Percentiles rank a stretch among this genome's conserved stretches.
phyloP scores from a whole-genome alignment of 2,888 invertebrate species.

The Protodeltote pygarga region DNA sequence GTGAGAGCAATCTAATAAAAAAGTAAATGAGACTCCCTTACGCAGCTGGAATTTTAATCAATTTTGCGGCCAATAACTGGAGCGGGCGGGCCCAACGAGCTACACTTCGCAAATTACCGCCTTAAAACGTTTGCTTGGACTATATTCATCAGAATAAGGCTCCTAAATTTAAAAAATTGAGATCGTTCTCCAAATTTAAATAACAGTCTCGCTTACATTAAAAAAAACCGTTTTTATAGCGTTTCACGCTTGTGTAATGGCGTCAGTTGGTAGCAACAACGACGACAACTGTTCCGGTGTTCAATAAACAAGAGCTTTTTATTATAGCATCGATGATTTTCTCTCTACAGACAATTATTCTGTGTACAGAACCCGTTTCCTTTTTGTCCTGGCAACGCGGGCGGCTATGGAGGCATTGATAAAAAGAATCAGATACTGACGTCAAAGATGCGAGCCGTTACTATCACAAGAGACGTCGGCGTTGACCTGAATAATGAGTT shows the following conservation, averaged over 20 bases:
- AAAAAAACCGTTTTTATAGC: slow-evolving; percentile 31
- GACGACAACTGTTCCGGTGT: slow-evolving; percentile 44
- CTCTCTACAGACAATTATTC: slow-evolving; percentile 37
- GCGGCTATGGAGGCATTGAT: slow-evolving; percentile 37
- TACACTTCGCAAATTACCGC: slow-evolving; percentile 76
- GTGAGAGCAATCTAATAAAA: slow-evolving; percentile 74
- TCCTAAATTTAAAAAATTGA: slow-evolving; percentile 64
- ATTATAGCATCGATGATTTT: slow-evolving; percentile 37
- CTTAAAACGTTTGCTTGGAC: slow-evolving; percentile 66
- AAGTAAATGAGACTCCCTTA: slow-evolving; percentile 72
- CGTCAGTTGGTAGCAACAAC: slow-evolving; percentile 32
- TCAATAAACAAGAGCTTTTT: slow-evolving; percentile 51
- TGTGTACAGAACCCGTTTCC: slow-evolving; percentile 33
- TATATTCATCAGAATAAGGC: slow-evolving; percentile 68
- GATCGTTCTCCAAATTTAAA: slow-evolving; percentile 57
- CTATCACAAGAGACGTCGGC: slow-evolving; percentile 47
- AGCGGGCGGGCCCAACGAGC: slow-evolving; percentile 60
- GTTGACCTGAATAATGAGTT: slow-evolving; percentile 64
- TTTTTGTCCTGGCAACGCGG: slow-evolving; percentile 28
- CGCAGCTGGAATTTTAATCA: slow-evolving; percentile 83
- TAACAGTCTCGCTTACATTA: slow-evolving; percentile 58
- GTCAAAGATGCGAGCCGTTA: slow-evolving; percentile 56
- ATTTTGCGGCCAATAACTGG: slow-evolving; percentile 80
- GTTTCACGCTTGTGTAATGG: slow-evolving; percentile 41
- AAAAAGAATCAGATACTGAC: slow-evolving; percentile 55